These are phyloP conservation scores for Chironomus tentans DNA, from an alignment of 2,888 invertebrate species.

Conservation along the genomic window DNA sequence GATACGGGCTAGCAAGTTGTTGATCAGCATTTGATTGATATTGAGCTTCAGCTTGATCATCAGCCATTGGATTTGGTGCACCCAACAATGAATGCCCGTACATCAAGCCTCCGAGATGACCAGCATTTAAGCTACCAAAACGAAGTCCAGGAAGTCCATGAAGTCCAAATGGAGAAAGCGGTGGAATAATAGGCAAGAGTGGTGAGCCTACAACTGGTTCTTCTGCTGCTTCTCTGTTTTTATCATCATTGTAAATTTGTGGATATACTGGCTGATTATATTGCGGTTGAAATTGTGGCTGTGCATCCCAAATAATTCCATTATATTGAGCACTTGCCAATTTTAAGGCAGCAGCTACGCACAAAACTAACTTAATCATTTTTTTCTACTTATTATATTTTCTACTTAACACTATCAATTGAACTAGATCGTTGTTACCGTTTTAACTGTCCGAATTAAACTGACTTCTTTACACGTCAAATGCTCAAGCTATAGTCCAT, in stretches of 20 bases:
- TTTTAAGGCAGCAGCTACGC: too few relatives aligned
- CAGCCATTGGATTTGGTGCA: conserved; percentile 6
- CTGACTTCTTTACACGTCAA: background rate
- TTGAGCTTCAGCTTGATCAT: background rate
- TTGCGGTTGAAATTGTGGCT: background rate
- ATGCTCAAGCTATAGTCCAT: background rate
- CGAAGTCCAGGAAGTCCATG: background rate
- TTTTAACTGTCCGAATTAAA: too few relatives aligned
- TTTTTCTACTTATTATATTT: too few relatives aligned
- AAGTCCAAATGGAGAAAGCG: background rate
- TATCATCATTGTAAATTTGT: background rate
- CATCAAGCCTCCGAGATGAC: background rate
- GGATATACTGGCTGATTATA: background rate
- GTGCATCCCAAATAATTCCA: background rate
- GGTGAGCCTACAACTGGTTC: background rate
- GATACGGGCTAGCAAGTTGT: background rate
- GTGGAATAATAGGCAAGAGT: background rate
- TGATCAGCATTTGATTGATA: background rate
- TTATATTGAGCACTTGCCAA: background rate
- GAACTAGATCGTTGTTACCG: too few relatives aligned
- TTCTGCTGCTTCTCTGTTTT: background rate
- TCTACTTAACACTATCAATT: too few relatives aligned
- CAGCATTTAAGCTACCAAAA: background rate
- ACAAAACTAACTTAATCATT: too few relatives aligned
- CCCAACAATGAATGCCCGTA: conserved; percentile 1